phyloP scores from a whole-genome alignment of 1,140 invertebrate genomes.

The Protaetia brevitarsis region DNA sequence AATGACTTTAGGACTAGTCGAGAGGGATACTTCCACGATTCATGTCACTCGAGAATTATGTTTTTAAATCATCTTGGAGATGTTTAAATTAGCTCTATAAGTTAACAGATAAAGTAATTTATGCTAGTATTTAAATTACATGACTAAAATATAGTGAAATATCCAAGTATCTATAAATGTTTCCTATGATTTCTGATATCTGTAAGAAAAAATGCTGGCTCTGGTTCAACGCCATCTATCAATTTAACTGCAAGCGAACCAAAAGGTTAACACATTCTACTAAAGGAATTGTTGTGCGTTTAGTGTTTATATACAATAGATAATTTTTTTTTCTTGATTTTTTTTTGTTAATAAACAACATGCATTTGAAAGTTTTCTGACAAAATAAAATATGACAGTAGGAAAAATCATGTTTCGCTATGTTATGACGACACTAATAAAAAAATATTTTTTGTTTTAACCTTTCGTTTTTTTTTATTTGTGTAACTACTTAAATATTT shows the following conservation, averaged over 20 bases:
- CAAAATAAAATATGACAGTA: neutral
- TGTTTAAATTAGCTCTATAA: constrained; percentile 39
- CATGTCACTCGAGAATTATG: constrained; percentile 21
- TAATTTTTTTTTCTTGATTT: neutral
- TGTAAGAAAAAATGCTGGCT: constrained; percentile 37
- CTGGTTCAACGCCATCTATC: constrained; percentile 32
- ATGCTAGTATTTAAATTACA: constrained; percentile 43
- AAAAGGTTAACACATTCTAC: constrained; percentile 11
- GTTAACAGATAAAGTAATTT: constrained; percentile 41
- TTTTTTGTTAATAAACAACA: neutral
- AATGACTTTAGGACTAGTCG: neutral
- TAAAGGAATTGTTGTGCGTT: constrained; percentile 15
- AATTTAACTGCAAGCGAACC: too few relatives aligned
- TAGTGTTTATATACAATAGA: neutral
- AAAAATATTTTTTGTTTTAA: constrained; percentile 12
- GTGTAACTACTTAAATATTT: neutral
- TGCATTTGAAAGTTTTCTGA: neutral
- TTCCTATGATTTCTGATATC: constrained; percentile 41
- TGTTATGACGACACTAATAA: constrained; percentile 2
- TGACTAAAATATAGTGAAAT: constrained; percentile 36
- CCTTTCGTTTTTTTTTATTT: neutral
- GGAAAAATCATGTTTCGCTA: neutral
- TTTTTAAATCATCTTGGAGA: constrained; percentile 32
- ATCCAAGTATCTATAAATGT: constrained; percentile 41
- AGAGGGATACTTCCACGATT: neutral